These are phyloP conservation scores for Diadromus collaris DNA, from an alignment of 2,888 invertebrate genomes.

Conservation along the genomic window DNA sequence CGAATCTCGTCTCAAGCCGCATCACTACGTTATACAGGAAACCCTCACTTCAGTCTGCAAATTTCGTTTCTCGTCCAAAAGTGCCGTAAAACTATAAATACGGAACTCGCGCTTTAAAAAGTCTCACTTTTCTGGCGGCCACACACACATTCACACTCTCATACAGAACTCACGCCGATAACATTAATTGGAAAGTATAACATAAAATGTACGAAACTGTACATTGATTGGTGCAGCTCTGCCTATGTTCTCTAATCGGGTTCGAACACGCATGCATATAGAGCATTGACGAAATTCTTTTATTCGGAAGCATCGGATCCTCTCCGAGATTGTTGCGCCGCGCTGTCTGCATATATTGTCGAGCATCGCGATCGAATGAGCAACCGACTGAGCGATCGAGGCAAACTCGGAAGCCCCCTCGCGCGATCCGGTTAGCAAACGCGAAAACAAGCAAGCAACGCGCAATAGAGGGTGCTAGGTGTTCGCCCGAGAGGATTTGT, in stretches of 20 bases:
- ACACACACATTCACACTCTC: too few species aligned
- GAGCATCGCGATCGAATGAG: conserved; percentile 15
- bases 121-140: background rate
- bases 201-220: background rate
- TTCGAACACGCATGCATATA: background rate
- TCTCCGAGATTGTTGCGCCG: conserved; percentile 11
- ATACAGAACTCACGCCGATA: background rate
- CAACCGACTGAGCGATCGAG: conserved; percentile 35
- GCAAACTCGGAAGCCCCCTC: conserved; percentile 14
- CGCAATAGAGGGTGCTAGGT: conserved; percentile 36
- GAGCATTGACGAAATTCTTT: conserved; percentile 5
- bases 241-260: background rate
- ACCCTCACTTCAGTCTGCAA: too few species aligned
- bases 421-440: conserved; percentile 46
- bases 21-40: too few species aligned
- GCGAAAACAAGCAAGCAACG: conserved; percentile 47
- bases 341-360: background rate
- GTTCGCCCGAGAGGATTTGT: conserved; percentile 53
- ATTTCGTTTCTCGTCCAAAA: background rate
- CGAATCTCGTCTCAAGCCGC: too few species aligned
- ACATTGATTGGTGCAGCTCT: background rate
- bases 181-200: background rate
- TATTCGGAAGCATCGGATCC: conserved; percentile 2
- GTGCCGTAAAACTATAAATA: background rate
- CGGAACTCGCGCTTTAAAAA: background rate